A percentile compares a stretch with the other conserved stretches of the same genome.
Conservation (phyloP, 2,113 vertebrate genomes). For the Onychostruthus taczanowskii region DNA sequence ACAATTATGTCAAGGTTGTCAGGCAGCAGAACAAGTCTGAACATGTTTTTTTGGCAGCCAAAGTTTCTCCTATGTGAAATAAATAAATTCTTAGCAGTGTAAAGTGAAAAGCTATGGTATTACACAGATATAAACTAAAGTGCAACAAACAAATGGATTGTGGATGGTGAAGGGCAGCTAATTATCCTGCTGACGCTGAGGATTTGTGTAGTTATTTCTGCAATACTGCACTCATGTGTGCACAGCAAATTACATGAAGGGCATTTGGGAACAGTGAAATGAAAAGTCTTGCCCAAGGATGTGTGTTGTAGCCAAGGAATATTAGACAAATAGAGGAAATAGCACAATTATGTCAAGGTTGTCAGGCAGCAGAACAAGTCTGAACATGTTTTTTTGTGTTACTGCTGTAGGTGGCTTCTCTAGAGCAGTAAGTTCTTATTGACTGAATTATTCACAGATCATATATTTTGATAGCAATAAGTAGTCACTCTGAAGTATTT, state of each 20-base stretch:
- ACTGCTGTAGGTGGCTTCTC: background rate
- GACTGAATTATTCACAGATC: background rate
- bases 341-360: constrained; percentile 32
- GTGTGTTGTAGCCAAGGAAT: background rate
- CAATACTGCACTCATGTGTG: background rate
- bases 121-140: background rate
- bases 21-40: constrained; percentile 23
- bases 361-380: constrained; percentile 35
- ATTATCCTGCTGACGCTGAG: background rate
- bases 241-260: background rate
- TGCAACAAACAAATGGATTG: background rate
- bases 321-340: constrained; percentile 45
- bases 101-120: background rate
- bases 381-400: background rate
- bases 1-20: constrained; percentile 42
- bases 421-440: background rate
- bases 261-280: background rate
- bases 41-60: background rate
- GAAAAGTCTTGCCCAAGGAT: constrained; percentile 27
- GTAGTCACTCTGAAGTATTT: background rate
- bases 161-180: background rate
- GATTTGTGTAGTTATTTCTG: background rate
- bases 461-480: background rate
- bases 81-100: background rate
- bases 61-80: no score